Evolutionary conservation across 2,797 vertebrate species (phyloP), one percentile per base, ranked within the genome.

Genomic region (Avahi laniger): DNA sequence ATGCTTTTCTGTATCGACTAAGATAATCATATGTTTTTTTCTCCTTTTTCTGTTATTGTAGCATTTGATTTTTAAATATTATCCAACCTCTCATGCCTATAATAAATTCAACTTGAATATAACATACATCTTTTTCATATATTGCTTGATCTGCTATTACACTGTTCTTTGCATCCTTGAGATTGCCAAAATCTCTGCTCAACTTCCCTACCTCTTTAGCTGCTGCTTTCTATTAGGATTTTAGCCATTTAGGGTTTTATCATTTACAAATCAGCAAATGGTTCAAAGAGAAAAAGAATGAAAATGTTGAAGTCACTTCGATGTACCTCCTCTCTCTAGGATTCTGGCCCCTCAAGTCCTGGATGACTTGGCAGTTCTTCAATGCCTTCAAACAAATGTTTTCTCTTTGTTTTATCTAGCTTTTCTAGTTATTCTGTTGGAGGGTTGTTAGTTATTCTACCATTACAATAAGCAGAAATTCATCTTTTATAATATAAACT

Each of bases 381-480:
- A 54, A 54, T 46, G 20, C 26, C 57, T 75, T 87, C 54, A 94
- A 76, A 88, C 24, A 76, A 72, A 52, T 41, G 28, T 50, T 67
- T 80, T 88, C 12, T 69, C 26, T 61, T 80, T 33, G 54, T 80
- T 79, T 89, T 30, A 0, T 57, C 35, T 83, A 17, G 9, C 43
- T 89, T 93, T 95, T 88, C 50, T 61, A 20, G 15, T 83, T 97
- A 7, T 52, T 91, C 41, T 84, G 1, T 78, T 73, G 30, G 33
- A 82, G 4, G 30, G 26, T 28, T 79, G 14, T 35, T 95, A 61
- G 28, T 43, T 93, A 86, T 13, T 65, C 35, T 86, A 22, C 46
- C 82, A 89, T 79, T 83, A 76, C 35, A 9, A 73, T 35, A 81
- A 89, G 4, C 17, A 97, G 38, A 83, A 93, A 82, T 85, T 84